Evolutionary conservation across 2,113 vertebrate species (phyloP), one percentile per base, ranked within the genome.

Genomic region (Gadus macrocephalus): DNA sequence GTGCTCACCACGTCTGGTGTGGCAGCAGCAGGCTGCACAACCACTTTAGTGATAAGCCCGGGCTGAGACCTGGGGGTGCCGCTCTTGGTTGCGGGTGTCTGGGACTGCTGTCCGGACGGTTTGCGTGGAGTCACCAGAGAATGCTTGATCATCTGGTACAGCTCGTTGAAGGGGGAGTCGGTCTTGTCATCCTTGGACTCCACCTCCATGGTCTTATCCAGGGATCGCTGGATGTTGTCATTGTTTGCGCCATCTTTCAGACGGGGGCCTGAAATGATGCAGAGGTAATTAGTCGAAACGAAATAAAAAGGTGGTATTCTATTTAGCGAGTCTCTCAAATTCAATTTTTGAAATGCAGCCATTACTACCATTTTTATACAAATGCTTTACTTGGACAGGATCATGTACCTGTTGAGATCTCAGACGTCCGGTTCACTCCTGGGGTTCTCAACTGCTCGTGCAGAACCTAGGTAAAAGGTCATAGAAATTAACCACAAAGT

Each of bases 131-230:
- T 73, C 71, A 83, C 59, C 64, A 93, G 67, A 58, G 95, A 89
- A 5, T 80, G 75, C 64, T 93, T 95, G 69, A 93, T 72, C n/a
- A 91, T 92, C 82, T 95, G 85, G 86, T 92, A 96, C 42, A 96
- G 89, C 67, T 93, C 83, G 64, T 42, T 82, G 38, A 96, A 96
- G 2, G 94, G 94, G 69, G 94, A 95, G n/a, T 9, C 65, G 0
- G 71, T 62, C 75, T 89, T 86, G 25, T 71, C 85, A 35, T 82
- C 76, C 25, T 80, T 81, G 25, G 78, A 38, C n/a, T 83, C 85
- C 64, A 75, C 2, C 56, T 76, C 83, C 74, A 56, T 1, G 3
- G 76, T 74, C 65, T 86, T 86, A 28, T 89, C 90, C 78, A 82
- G 35, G 38, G 78, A 74, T 55, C 69, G 75, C 63, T 84, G 83